Base-by-base conservation (phyloP, 2,888 invertebrate species). In the Drosophila ustulata region DNA sequence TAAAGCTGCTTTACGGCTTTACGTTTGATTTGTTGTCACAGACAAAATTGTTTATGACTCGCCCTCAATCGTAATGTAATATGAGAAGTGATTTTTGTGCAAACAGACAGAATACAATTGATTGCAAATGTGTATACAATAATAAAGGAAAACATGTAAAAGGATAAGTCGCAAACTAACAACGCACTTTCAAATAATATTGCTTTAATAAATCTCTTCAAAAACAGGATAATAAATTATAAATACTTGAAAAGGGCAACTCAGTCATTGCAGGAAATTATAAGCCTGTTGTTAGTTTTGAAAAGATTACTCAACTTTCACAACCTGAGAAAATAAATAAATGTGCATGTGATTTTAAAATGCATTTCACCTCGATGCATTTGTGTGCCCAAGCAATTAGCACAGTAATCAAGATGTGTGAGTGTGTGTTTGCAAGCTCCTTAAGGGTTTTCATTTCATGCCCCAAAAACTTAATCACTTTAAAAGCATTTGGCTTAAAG, bases 1-100 rank as follows among this genome's bases (percentile, higher is more conserved):
- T 67, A 75, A 82, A 82, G 78, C 78, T 43, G 71, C 66, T 78
- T 78, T 59, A 1, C 28, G 41, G 77, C 46, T 71, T 76, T 59
- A 4, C 50, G 30, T 23, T 41, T 59, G 67, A 63, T 77, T 61
- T 69, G 59, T 59, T 39, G 30, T 39, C 46, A 46, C 50, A 58
- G 45, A 25, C 43, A 51, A 61, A 57, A 74, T 53, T 56, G 69
- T 56, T 56, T 59, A 59, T 71, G 55, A 58, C 45, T 58, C 13
- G n/a, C 25, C 23, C 46, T 32, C 45, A 56, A 59, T 51, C 18
- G 34, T 11, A 41, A 53, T 34, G 39, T 47, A 45, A 68, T 69
- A 34, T 30, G 9, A 45, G 13, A 23, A 26, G 28, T 46, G 50
- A 39, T 57, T 13, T 41, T 45, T 53, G 32, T 30, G 26, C 32